Percentiles rank a stretch among this genome's conserved stretches.
These are phyloP conservation scores for Cybosia mesomella DNA, from an alignment of 2,888 invertebrate genomes.

Conservation along the genomic window DNA sequence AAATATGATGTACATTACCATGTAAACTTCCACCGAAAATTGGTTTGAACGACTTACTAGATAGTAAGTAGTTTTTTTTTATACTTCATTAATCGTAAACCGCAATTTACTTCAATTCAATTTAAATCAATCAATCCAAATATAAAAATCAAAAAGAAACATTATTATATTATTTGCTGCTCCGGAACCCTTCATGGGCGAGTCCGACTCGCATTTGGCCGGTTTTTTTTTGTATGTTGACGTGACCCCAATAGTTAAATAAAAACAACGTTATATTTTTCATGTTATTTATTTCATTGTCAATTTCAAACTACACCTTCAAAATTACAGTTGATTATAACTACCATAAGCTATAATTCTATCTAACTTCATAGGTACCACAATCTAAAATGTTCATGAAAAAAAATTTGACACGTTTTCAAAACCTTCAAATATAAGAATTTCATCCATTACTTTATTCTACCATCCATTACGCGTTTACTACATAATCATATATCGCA, in stretches of 20 bases:
- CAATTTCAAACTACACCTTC: conserved; percentile 86
- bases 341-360: conserved; percentile 84
- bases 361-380: conserved; percentile 78
- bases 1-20: too few relatives aligned
- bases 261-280: conserved; percentile 43
- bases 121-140: too few relatives aligned
- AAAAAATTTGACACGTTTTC: conserved; percentile 82
- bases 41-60: too few relatives aligned
- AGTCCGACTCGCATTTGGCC: too few relatives aligned
- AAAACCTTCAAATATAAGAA: conserved; percentile 74
- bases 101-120: too few relatives aligned
- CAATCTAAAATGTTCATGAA: conserved; percentile 72
- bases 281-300: conserved; percentile 83
- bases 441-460: conserved; percentile 66
- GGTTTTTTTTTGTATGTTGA: too few relatives aligned
- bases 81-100: too few relatives aligned
- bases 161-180: too few relatives aligned
- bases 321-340: conserved; percentile 86
- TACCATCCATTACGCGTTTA: conserved; percentile 77
- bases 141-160: too few relatives aligned
- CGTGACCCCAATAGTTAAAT: conserved; percentile 25
- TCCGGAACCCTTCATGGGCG: too few relatives aligned
- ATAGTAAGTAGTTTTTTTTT: too few relatives aligned
- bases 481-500: conserved; percentile 66
- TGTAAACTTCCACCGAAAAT: too few relatives aligned